phyloP scores from a whole-genome alignment of 2,113 vertebrate genomes.

The Bettongia penicillata region DNA sequence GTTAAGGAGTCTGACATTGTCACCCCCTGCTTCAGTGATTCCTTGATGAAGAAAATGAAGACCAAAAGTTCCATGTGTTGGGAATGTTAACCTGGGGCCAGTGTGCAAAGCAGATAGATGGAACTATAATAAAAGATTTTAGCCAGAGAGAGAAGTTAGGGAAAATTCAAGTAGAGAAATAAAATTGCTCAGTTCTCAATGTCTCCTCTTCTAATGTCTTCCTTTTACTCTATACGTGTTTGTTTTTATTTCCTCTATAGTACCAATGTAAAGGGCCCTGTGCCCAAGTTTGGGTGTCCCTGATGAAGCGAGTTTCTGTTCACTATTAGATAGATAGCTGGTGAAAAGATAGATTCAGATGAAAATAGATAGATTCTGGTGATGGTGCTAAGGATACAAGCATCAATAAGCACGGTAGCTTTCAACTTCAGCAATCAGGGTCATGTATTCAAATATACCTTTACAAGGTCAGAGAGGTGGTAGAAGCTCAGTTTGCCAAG shows the following conservation, averaged over 20 bases:
- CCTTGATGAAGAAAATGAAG: neutral
- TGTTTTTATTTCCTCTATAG: neutral
- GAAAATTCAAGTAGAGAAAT: neutral
- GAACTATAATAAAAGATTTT: neutral
- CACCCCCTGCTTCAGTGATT: neutral
- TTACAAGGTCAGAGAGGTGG: neutral
- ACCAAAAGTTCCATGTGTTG: neutral
- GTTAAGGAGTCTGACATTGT: neutral
- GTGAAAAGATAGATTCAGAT: neutral
- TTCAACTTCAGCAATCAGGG: neutral
- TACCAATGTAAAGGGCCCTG: neutral
- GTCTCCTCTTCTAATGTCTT: neutral
- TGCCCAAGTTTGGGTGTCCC: neutral
- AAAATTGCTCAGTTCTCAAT: neutral
- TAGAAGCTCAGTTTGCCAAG: neutral
- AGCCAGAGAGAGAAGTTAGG: neutral
- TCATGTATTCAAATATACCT: neutral
- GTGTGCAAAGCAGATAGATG: neutral
- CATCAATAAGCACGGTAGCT: neutral
- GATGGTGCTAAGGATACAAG: neutral
- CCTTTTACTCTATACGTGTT: neutral
- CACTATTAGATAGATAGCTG: neutral
- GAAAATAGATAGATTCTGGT: neutral
- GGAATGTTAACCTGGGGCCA: neutral
- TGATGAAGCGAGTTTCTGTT: neutral